A percentile compares a stretch with the other conserved stretches of the same genome.
phyloP scores from a whole-genome alignment of 2,888 invertebrate genomes.

The Pachydiplax longipennis region DNA sequence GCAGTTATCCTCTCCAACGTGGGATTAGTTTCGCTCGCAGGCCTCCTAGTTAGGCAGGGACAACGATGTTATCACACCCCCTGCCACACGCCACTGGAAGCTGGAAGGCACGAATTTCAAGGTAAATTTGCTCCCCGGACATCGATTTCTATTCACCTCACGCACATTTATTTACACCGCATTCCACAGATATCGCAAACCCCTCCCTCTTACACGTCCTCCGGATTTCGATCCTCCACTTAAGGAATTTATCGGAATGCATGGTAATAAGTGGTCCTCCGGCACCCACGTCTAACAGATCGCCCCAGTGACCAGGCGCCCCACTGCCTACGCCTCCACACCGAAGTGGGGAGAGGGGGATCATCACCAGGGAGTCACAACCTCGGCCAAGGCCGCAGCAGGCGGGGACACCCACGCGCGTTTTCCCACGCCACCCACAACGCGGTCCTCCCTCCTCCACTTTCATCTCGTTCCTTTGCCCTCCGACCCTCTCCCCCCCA shows the following conservation, averaged over 20 bases:
- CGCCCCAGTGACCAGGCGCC: conserved; percentile 25
- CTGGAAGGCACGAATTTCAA: no score
- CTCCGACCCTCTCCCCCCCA: neutral
- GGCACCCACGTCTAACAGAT: neutral
- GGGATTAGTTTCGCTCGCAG: no score
- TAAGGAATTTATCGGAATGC: no score
- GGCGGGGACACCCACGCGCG: conserved; percentile 18
- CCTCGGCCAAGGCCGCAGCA: conserved; percentile 21
- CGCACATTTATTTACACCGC: neutral
- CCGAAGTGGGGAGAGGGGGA: neutral
- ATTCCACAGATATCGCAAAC: neutral
- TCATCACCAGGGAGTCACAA: conserved; percentile 26
- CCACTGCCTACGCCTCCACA: neutral
- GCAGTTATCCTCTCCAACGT: no score
- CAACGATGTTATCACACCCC: no score
- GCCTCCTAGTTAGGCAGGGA: no score
- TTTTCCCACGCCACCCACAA: conserved; percentile 41
- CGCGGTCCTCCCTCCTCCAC: neutral
- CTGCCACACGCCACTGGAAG: no score
- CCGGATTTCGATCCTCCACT: neutral
- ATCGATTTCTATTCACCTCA: neutral
- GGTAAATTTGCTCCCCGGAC: neutral
- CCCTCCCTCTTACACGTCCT: neutral
- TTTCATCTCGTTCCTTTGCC: no score
- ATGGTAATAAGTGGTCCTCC: no score